Evolutionary conservation across 2,888 invertebrate genomes (phyloP), one percentile per base, ranked within the genome.

Genomic region (Rhamphomyia laevipes): DNA sequence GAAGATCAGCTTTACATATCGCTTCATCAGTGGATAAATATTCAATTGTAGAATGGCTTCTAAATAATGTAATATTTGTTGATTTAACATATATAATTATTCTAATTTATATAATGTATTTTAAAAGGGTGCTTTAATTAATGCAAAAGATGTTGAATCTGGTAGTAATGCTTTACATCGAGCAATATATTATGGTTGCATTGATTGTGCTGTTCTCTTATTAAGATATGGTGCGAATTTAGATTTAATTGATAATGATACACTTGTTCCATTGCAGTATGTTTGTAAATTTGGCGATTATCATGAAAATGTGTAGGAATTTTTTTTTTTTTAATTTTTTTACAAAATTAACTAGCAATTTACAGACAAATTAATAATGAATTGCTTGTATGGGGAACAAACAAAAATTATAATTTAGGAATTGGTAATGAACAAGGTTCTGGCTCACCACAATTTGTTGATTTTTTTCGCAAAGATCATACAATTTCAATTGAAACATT

Each of bases 361-460:
- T 63, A 61, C 18, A 67, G 68, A 1, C 60, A 62, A 3, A 41
- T 55, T 43, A 60, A 60, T 30, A 66, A 61, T 53, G 85, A 89
- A 61, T 77, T 82, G 0, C 86, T 86, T 57, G 82, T 84, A 1
- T 92, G 90, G 89, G 92, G 92, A 11, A 80, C 78, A 35, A 92
- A 93, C 68, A 77, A 79, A 38, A 92, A 91, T 68, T 87, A 86
- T 63, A 87, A 86, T 4, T 74, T 91, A 10, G 92, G 91, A 2
- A 80, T 83, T 23, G 79, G 80, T 47, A 74, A 80, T 43, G 80
- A 83, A 58, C 77, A 84, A 59, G 75, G 77, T 12, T 70, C 78
- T 42, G 68, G 71, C 46, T 57, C 73, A 7, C 86, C 88, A 0
- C 86, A 86, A 59, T 63, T 80, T 27, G 67, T 86, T 40, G 80